Evolutionary conservation across 1,140 invertebrate genomes (phyloP), one percentile per base, ranked within the genome.

Genomic region (Drosophila rhopaloa): DNA sequence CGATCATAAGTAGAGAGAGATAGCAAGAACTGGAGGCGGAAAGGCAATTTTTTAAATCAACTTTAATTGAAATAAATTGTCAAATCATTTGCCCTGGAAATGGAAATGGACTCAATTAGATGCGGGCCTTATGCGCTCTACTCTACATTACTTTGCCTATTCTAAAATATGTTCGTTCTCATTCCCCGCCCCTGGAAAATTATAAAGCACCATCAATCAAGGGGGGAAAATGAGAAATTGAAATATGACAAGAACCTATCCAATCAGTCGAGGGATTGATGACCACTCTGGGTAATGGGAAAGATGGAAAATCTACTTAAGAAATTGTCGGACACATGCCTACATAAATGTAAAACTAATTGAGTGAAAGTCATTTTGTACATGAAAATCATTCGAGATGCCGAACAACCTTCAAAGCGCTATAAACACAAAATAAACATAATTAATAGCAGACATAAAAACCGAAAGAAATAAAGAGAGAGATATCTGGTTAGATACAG

Each of bases 61-160:
- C 83, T 89, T 89, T 88, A 88, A 88, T 88, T 88, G 83, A 88
- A 88, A 88, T 88, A 88, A 88, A 88, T 88, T 88, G 83, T 83
- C 83, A 83, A 77, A 82, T 86, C 82, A 85, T 85, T 74, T 84
- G 81, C 48, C 60, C 73, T 67, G 59, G 44, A 62, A 76, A 71
- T 68, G 51, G 55, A 73, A 72, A 73, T 71, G 53, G 66, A 38
- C 68, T 72, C 68, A 72, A 71, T 72, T 72, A 71, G 68, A 72
- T 72, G 66, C 68, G 68, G 68, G 68, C 51, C 51, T 37, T 50
- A 27, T 47, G 19, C 24, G 38, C 48, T 62, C 14, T 44, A 65
- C n/a, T 63, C 24, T 11, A 35, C 14, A 40, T 16, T 19, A 60
- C 58, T 66, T 62, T 43, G 24, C 27, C 57, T 16, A 27, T 24